These are phyloP conservation scores for Acleris holmiana DNA, from an alignment of 2,888 invertebrate species.

Conservation along the genomic window DNA sequence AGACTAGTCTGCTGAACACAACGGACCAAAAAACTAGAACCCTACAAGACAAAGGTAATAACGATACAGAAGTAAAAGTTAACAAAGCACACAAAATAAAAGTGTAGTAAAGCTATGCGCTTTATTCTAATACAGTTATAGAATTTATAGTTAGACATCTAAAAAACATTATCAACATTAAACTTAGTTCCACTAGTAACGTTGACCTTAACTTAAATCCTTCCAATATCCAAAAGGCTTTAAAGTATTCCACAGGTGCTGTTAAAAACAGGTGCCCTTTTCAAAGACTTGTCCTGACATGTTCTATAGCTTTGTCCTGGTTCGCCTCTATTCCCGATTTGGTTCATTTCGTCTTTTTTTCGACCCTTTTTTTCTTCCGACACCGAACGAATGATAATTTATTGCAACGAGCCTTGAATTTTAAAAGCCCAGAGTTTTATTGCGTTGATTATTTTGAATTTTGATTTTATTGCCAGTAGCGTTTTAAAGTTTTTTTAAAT, in stretches of 20 bases:
- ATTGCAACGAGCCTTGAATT: slow-evolving; percentile 62
- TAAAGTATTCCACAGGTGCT: slow-evolving; percentile 77
- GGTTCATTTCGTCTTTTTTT: slow-evolving; percentile 60
- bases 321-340: slow-evolving; percentile 64
- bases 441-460: slow-evolving; percentile 41
- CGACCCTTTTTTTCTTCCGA: slow-evolving; percentile 44
- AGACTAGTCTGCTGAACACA: too few species aligned
- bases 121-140: too few species aligned
- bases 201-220: slow-evolving; percentile 40
- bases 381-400: slow-evolving; percentile 67
- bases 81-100: too few species aligned
- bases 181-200: neutral
- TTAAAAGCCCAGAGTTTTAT: slow-evolving; percentile 43
- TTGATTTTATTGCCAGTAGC: slow-evolving; percentile 38
- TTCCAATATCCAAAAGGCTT: slow-evolving; percentile 44
- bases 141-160: too few species aligned
- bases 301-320: slow-evolving; percentile 72
- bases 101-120: too few species aligned
- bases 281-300: slow-evolving; percentile 70
- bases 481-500: slow-evolving; percentile 36
- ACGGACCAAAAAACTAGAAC: too few species aligned
- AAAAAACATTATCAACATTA: neutral
- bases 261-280: slow-evolving; percentile 69
- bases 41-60: too few species aligned
- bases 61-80: too few species aligned